Base-by-base conservation (phyloP, 2,797 vertebrate species). In the Alosa sapidissima region DNA sequence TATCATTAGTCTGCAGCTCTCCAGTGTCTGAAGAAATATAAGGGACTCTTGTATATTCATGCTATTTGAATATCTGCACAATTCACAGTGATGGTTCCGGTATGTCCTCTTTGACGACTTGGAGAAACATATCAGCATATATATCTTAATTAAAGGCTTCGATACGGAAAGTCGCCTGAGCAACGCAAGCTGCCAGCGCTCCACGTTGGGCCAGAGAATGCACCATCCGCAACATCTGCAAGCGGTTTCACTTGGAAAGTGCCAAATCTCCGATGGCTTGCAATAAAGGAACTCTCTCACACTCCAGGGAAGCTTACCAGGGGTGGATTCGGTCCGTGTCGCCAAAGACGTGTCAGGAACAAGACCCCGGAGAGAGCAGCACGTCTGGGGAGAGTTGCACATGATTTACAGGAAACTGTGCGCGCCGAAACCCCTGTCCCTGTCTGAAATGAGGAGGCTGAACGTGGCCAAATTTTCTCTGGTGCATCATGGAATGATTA, bases 111-210 rank as follows among this genome's bases (percentile, higher is more conserved):
- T 21, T 78, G 72, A 47, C 8, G 41, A 36, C 72, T 78, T 47
- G 7, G 72, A 78, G 41, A 78, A 78, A 47, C 72, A 47, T 45
- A 75, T 75, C 33, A 75, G 10, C 2, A 3, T 36, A 14, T 75
- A 75, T 41, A 41, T 75, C 68, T 75, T 75, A 75, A 75, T 75
- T 75, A 75, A 45, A 75, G 68, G 36, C 72, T 7, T 45, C 45
- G 45, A 45, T 33, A 1, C 5, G 4, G 14, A 78, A 47, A 78
- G 72, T 78, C 14, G 72, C 72, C 8, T 16, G 5, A 90, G 51
- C 45, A 86, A 87, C 87, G 86, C 85, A 87, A 84, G 84, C 72
- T 78, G 72, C 72, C 36, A 75, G 33, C 11, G 33, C 33, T 16
- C 13, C 68, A 5, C 68, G 36, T 45, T 14, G 33, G 19, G 68